Percentiles rank a stretch among this genome's conserved stretches.
Conservation (phyloP, 2,888 invertebrate genomes). For the Lumbricus terrestris region DNA sequence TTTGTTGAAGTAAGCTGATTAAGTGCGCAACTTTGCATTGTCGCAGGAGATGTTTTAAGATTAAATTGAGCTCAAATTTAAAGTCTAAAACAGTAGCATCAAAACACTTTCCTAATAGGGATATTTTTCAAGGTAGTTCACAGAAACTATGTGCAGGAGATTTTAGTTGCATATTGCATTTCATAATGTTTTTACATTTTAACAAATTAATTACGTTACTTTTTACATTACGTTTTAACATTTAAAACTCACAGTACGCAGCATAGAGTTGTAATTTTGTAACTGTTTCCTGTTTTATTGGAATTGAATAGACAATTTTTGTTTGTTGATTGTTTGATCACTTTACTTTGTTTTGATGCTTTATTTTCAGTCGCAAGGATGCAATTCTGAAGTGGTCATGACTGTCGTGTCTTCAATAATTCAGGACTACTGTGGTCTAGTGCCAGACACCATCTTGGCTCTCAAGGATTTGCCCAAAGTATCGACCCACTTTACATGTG, state of each 20-base stretch:
- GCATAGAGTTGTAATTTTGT: too few relatives aligned
- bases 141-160: background rate
- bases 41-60: too few relatives aligned
- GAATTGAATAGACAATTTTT: background rate
- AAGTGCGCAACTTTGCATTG: too few relatives aligned
- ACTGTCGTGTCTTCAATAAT: constrained; percentile 67
- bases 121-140: background rate
- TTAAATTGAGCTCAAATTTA: too few relatives aligned
- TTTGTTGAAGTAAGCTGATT: too few relatives aligned
- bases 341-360: background rate
- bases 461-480: constrained; percentile 73
- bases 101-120: too few relatives aligned
- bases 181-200: background rate
- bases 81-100: too few relatives aligned
- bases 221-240: too few relatives aligned
- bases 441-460: constrained; percentile 71
- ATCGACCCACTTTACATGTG: constrained; percentile 82
- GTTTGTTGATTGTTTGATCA: background rate
- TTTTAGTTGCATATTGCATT: background rate
- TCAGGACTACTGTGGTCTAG: constrained; percentile 78
- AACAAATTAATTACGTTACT: background rate
- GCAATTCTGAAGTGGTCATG: constrained; percentile 20
- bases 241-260: too few relatives aligned
- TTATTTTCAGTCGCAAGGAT: constrained; percentile 29
- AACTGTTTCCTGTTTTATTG: too few relatives aligned